A percentile compares a stretch with the other conserved stretches of the same genome.
phyloP scores from a whole-genome alignment of 2,113 vertebrate genomes.

The Ptychochromis oligacanthus region DNA sequence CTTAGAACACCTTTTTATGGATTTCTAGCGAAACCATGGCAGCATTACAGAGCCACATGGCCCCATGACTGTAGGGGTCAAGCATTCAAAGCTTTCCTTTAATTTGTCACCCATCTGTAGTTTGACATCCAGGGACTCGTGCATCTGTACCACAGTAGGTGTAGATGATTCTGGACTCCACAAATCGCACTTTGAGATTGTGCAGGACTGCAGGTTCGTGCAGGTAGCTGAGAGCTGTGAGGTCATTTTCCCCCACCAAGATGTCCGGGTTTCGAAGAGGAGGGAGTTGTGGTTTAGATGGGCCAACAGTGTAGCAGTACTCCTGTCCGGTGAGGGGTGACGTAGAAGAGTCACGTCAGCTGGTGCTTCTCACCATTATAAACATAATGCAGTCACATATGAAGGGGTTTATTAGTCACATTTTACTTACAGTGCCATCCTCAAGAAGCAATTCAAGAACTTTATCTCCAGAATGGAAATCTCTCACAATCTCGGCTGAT shows the following conservation, averaged over 20 bases:
- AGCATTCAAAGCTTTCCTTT: not conserved
- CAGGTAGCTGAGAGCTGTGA: slow-evolving; percentile 97
- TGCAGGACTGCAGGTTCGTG: slow-evolving; percentile 96
- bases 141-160: slow-evolving; percentile 91
- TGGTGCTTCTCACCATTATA: not conserved
- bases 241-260: slow-evolving; percentile 97
- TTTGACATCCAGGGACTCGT: not conserved
- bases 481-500: slow-evolving; percentile 90
- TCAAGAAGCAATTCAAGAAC: slow-evolving; percentile 86
- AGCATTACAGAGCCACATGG: not conserved
- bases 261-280: slow-evolving; percentile 96
- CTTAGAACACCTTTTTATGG: not conserved
- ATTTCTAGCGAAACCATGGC: not conserved
- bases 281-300: slow-evolving; percentile 80
- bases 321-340: slow-evolving; percentile 75
- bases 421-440: slow-evolving; percentile 88
- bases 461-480: slow-evolving; percentile 84
- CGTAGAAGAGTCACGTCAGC: slow-evolving; percentile 11
- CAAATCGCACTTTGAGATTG: slow-evolving; percentile 93
- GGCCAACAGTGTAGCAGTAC: slow-evolving; percentile 81
- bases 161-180: slow-evolving; percentile 96
- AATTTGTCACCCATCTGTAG: not conserved
- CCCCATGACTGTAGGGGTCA: not conserved
- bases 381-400: not conserved
- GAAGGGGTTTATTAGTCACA: not conserved